Percentiles rank a stretch among this genome's conserved stretches.
phyloP scores from a whole-genome alignment of 2,888 invertebrate species.

The Dromius quadrimaculatus region DNA sequence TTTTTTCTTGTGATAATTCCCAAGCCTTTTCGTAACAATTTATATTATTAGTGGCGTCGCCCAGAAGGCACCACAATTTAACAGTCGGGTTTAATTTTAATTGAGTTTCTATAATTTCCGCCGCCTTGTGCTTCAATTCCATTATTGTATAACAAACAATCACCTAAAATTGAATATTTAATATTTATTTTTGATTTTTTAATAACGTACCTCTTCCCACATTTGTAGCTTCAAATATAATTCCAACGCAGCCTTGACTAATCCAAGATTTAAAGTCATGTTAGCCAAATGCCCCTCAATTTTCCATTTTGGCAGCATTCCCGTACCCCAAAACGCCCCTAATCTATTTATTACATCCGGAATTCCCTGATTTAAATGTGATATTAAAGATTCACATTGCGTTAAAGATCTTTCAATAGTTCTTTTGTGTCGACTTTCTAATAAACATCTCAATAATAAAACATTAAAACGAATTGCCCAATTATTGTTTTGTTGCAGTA shows the following conservation, averaged over 20 bases:
- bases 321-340: constrained; percentile 77
- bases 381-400: constrained; percentile 85
- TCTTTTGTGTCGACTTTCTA: constrained; percentile 83
- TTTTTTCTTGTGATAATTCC: constrained; percentile 84
- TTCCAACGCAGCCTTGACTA: constrained; percentile 87
- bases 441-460: constrained; percentile 79
- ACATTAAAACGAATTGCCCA: constrained; percentile 84
- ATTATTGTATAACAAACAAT: constrained; percentile 90
- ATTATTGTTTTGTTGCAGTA: constrained; percentile 75
- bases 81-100: constrained; percentile 83
- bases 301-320: constrained; percentile 81
- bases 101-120: constrained; percentile 87
- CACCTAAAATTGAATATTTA: constrained; percentile 61
- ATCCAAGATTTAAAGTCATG: constrained; percentile 82
- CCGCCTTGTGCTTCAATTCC: constrained; percentile 90
- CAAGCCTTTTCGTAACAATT: constrained; percentile 90
- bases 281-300: constrained; percentile 84
- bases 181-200: not conserved
- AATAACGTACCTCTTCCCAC: constrained; percentile 82
- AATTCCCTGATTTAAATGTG: constrained; percentile 66
- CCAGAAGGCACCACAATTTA: constrained; percentile 88
- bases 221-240: constrained; percentile 80
- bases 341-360: constrained; percentile 68
- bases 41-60: constrained; percentile 79
- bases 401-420: constrained; percentile 89